Evolutionary conservation across 2,113 vertebrate genomes (phyloP).

Genomic region (Ranitomeya imitator): DNA sequence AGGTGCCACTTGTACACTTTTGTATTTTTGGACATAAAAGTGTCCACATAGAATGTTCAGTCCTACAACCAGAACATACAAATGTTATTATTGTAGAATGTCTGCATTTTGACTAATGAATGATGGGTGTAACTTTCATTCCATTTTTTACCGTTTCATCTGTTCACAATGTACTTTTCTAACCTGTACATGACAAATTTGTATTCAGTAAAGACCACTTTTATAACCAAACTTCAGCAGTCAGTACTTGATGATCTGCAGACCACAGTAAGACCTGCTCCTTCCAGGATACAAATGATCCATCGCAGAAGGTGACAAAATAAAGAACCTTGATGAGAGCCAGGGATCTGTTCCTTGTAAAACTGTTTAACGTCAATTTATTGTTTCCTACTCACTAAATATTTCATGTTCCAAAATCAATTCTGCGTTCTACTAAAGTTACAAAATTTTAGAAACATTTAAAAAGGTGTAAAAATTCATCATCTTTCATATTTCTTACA

Average conservation of each 20-base stretch:
- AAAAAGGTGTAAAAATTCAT: neutral
- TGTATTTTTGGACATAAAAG: too few species aligned
- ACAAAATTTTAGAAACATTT: neutral
- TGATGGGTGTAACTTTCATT: neutral
- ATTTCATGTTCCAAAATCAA: neutral
- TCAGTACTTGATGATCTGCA: constrained; percentile 10
- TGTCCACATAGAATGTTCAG: neutral
- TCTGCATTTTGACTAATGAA: neutral
- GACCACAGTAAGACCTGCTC: neutral
- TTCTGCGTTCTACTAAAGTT: neutral
- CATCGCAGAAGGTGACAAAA: constrained; percentile 17
- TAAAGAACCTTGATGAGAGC: neutral
- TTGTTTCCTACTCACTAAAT: neutral
- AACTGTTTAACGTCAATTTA: neutral
- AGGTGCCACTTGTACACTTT: too few species aligned
- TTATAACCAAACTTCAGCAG: neutral
- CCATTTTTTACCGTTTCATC: neutral
- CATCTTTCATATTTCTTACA: neutral
- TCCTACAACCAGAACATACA: neutral
- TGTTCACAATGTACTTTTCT: neutral
- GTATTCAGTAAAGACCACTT: neutral
- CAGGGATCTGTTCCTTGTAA: neutral
- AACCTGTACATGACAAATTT: neutral
- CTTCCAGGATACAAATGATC: constrained; percentile 20
- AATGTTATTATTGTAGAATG: neutral